Conservation (phyloP, 2,888 invertebrate genomes). For the Catocala fraxini region DNA sequence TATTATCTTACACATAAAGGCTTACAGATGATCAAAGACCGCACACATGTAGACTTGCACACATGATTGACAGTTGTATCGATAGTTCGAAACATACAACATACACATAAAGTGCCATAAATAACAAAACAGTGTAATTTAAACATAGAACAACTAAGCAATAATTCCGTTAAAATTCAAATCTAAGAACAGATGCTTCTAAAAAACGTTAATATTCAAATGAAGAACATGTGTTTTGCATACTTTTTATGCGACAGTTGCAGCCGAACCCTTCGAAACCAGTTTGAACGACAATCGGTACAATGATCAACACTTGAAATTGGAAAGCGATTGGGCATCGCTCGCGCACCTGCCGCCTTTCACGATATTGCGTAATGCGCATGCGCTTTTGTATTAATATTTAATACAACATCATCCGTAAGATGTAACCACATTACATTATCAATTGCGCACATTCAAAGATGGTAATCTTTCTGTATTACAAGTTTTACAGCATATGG, state of each 20-base stretch:
- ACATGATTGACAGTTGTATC: neutral
- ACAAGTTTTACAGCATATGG: neutral
- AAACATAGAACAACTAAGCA: too few species aligned
- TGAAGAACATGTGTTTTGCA: slow-evolving; percentile 15
- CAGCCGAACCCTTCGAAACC: slow-evolving; percentile 30
- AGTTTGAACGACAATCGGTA: slow-evolving; percentile 27
- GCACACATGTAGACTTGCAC: neutral
- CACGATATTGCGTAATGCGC: slow-evolving; percentile 47
- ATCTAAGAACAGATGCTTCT: neutral
- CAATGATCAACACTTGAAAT: slow-evolving; percentile 38
- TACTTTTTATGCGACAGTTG: slow-evolving; percentile 27
- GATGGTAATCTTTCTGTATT: neutral
- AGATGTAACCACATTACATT: slow-evolving; percentile 6
- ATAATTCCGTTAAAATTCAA: neutral
- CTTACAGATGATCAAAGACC: too few species aligned
- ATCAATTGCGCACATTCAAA: slow-evolving; percentile 1
- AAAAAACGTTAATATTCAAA: slow-evolving; percentile 15
- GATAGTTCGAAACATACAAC: too few species aligned
- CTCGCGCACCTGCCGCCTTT: slow-evolving; percentile 55
- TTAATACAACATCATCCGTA: slow-evolving; percentile 26
- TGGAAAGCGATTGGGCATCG: slow-evolving; percentile 54
- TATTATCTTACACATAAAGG: too few species aligned
- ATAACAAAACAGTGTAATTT: too few species aligned
- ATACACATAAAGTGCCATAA: too few species aligned
- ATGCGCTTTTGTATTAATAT: slow-evolving; percentile 46